Base-by-base conservation (phyloP, 2,888 invertebrate genomes). In the Disparrhopalites patrizii region DNA sequence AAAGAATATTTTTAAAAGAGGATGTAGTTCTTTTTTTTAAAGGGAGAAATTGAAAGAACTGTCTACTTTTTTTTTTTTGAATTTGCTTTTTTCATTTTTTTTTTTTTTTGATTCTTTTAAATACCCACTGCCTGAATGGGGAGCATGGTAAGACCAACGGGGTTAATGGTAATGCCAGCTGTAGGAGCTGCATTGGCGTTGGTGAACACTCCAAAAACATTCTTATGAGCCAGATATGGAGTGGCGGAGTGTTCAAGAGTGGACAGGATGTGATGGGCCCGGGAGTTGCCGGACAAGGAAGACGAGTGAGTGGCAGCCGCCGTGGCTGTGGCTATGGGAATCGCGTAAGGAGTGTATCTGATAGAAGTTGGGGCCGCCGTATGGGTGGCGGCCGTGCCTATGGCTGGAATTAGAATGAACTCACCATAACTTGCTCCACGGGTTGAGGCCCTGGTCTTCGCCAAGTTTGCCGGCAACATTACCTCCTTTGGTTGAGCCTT, bases 401-500 rank as follows among this genome's bases (percentile, higher is more conserved):
- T 73, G 70, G 72, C 75, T 74, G 73, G 75, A 75, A 74, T 74
- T 85, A 88, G 88, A 86, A 91, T 87, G 86, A 92, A 93, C 93
- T 93, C 93, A 94, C 93, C 93, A 88, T 93, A 94, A 75, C 77
- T 77, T 85, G 93, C 91, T 83, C 93, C 92, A 83, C 93, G 89
- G 78, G 92, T 92, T 78, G 93, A 91, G 81, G 93, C 93, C 81
- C 93, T 88, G 83, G 93, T 93, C 86, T 93, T 93, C 79, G 93
- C 93, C 84, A 93, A 83, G 82, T 93, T 93, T 77, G 93, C 91
- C 78, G 98, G 98, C 80, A 98, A 88, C 99, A 99, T 99, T 78
- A 99, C 98, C 86, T 99, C 99, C 85, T 99, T 99, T 74, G 99
- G 99, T 84, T 99, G 99, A 79, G 99, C 99, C 84, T 98, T 98